Base-by-base conservation (phyloP, 2,888 invertebrate species). In the Zelleria hepariella region DNA sequence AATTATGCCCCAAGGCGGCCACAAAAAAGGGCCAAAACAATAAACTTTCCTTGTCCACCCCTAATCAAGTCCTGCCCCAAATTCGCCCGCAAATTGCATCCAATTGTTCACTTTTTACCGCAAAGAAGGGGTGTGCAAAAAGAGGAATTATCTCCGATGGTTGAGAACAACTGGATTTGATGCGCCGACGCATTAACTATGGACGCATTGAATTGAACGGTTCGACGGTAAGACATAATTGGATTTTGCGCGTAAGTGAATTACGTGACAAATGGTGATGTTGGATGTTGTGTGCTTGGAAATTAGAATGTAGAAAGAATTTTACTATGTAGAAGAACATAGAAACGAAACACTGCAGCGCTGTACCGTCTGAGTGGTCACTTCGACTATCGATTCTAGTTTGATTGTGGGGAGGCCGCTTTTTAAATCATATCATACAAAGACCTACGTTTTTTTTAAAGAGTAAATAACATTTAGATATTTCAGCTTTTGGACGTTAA, bases 51-150 rank as follows among this genome's bases (percentile, higher is more conserved):
- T 66, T 63, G 55, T 60, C 69, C 63, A 63, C 75, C 74, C 76
- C 73, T 82, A 83, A 88, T 86, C 84, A 86, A 81, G 79, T 73
- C 58, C 74, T 82, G 84, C 80, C 84, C 86, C 69, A 81, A 83
- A 83, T 85, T 86, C 80, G 77, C 79, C 86, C 86, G 80, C 87
- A 88, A 87, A 88, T 88, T 87, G 87, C 86, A 82, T 80, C 79
- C 86, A 86, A 87, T 87, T 87, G 88, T 88, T 87, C 87, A 86
- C 78, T 88, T 87, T 88, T 88, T 88, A 86, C 80, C 80, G 69
- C 77, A 70, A 77, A 74, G 69, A 71, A 75, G 77, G 83, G 85
- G 82, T 76, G 78, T 42, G 15, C 32, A 42, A 71, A 71, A 74
- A 69, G 76, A 75, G 72, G 75, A 77, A 80, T 79, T 79, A 77